Evolutionary conservation across 2,797 vertebrate species (phyloP).

Genomic region (Vireo griseus): DNA sequence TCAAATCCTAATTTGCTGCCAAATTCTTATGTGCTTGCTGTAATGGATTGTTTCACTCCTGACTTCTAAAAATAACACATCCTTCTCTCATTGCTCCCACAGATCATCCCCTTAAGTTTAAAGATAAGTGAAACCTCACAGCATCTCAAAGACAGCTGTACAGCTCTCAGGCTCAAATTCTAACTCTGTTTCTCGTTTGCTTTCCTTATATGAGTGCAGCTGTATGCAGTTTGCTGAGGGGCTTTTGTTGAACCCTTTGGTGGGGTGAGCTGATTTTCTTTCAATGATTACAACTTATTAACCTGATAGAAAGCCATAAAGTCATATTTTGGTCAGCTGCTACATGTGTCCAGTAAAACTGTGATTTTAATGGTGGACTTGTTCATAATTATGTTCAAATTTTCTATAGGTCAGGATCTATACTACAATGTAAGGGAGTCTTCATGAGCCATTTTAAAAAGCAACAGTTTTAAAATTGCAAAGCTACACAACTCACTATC

Average conservation of each 20-base stretch:
- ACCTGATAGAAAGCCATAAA: neutral
- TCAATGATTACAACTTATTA: neutral
- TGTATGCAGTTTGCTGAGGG: neutral
- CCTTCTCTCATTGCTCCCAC: neutral
- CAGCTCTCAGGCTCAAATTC: neutral
- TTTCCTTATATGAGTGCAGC: neutral
- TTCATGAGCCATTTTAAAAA: neutral
- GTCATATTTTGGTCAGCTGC: neutral
- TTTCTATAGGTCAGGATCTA: neutral
- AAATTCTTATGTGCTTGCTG: neutral
- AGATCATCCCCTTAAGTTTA: neutral
- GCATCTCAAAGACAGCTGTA: neutral
- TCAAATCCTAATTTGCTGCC: constrained; percentile 4
- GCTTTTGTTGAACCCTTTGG: neutral
- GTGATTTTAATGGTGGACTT: neutral
- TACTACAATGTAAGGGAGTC: neutral
- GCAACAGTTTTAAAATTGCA: neutral
- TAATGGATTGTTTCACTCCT: constrained; percentile 1
- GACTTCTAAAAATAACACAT: constrained; percentile 24
- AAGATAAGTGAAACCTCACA: neutral
- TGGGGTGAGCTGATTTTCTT: neutral
- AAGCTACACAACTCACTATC: neutral
- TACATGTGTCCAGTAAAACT: fast-evolving
- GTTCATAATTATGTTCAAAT: neutral
- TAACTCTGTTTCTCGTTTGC: neutral